phyloP scores from a whole-genome alignment of 2,797 vertebrate species.

The Xerus rutilus region DNA sequence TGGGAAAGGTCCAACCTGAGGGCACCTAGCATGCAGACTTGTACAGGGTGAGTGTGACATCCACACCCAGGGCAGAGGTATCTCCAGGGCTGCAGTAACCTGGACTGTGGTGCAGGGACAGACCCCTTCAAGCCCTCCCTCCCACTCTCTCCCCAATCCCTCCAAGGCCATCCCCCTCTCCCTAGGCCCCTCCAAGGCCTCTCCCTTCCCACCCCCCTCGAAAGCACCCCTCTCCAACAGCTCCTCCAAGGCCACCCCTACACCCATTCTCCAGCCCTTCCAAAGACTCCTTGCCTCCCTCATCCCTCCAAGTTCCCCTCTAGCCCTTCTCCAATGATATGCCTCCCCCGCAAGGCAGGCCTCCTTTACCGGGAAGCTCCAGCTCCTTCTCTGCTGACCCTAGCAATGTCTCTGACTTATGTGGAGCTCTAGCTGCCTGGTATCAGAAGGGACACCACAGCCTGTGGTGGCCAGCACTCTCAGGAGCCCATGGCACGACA shows the following conservation, averaged over 20 bases:
- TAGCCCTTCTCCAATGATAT: no score
- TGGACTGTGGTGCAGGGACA: not conserved
- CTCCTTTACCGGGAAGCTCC: not conserved
- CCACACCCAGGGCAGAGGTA: fast-evolving
- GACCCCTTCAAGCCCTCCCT: no score
- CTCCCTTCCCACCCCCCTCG: no score
- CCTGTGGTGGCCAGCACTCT: fast-evolving
- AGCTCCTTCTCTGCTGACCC: not conserved
- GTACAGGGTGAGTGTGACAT: not conserved
- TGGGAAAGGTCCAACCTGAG: not conserved
- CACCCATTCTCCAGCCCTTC: no score
- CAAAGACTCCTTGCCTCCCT: no score
- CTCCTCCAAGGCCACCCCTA: not conserved
- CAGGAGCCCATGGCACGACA: fast-evolving
- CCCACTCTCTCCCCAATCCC: not conserved
- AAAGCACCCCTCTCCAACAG: not conserved
- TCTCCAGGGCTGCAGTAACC: not conserved
- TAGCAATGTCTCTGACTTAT: fast-evolving
- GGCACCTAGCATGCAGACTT: not conserved
- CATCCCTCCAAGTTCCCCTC: no score
- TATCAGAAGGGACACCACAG: not conserved
- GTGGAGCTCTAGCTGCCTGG: not conserved
- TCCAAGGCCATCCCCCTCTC: not conserved
- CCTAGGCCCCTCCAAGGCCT: fast-evolving
- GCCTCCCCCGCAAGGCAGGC: not conserved